These are phyloP conservation scores for Troglohyphantes excavatus DNA, from an alignment of 2,888 invertebrate genomes.

Conservation along the genomic window DNA sequence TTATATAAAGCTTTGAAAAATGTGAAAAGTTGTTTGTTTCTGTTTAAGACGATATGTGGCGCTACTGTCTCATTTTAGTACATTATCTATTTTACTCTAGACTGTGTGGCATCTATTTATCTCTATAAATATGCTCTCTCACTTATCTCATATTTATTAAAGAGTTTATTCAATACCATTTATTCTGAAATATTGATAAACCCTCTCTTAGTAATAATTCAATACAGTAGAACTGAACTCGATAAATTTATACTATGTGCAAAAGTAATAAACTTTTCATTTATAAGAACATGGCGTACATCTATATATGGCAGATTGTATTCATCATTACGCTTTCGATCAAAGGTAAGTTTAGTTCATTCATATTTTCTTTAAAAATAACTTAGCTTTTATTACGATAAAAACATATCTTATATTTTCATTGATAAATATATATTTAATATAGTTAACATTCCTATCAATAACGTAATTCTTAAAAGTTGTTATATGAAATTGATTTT, in stretches of 20 bases:
- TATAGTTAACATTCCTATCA: no score
- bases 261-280: background rate
- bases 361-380: no score
- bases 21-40: background rate
- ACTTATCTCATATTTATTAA: background rate
- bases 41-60: slow-evolving; percentile 49
- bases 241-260: background rate
- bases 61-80: slow-evolving; percentile 35
- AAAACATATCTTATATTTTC: no score
- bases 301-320: background rate
- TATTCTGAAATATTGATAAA: no score
- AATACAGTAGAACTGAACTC: no score
- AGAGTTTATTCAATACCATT: no score
- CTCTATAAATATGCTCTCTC: background rate
- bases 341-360: background rate
- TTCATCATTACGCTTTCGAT: background rate
- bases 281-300: slow-evolving; percentile 28
- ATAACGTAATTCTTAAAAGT: no score
- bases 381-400: no score
- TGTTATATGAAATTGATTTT: no score
- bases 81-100: background rate
- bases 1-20: background rate
- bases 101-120: background rate
- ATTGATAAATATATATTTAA: no score
- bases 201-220: no score